These are phyloP conservation scores for Lerema accius DNA, from an alignment of 1,140 invertebrate genomes.

Conservation along the genomic window DNA sequence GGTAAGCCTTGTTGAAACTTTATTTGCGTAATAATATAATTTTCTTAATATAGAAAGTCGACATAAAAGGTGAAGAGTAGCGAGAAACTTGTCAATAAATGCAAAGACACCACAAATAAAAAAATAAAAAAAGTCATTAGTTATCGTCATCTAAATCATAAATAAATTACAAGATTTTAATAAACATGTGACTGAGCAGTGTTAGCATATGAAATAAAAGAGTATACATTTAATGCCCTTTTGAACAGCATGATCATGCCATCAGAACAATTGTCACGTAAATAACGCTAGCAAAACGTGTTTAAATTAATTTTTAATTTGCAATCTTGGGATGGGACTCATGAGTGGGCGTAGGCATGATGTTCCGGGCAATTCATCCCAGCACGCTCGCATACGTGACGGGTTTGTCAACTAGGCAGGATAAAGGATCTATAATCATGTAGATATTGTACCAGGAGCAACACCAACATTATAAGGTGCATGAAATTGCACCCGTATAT, in stretches of 20 bases:
- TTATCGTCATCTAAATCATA: too few species aligned
- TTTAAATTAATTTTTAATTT: conserved; percentile 51
- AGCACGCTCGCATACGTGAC: conserved; percentile 55
- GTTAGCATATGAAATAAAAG: not conserved
- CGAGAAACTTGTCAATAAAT: too few species aligned
- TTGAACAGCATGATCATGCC: not conserved
- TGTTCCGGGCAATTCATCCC: conserved; percentile 53
- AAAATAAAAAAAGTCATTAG: too few species aligned
- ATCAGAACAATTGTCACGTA: conserved; percentile 13
- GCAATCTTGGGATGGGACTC: conserved; percentile 28
- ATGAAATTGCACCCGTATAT: too few species aligned
- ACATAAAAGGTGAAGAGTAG: too few species aligned
- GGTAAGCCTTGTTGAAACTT: not conserved
- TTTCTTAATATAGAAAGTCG: too few species aligned
- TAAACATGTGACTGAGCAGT: too few species aligned
- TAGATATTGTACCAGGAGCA: conserved; percentile 37
- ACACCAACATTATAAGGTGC: conserved; percentile 48
- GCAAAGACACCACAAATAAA: too few species aligned
- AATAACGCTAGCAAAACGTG: not conserved
- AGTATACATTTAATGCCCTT: not conserved
- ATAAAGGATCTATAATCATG: conserved; percentile 50
- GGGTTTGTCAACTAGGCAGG: conserved; percentile 46
- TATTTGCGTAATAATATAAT: too few species aligned
- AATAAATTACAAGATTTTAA: too few species aligned
- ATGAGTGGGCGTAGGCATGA: conserved; percentile 40